These are phyloP conservation scores for Leptinotarsa undecemlineata DNA, from an alignment of 1,140 invertebrate species.

Conservation along the genomic window DNA sequence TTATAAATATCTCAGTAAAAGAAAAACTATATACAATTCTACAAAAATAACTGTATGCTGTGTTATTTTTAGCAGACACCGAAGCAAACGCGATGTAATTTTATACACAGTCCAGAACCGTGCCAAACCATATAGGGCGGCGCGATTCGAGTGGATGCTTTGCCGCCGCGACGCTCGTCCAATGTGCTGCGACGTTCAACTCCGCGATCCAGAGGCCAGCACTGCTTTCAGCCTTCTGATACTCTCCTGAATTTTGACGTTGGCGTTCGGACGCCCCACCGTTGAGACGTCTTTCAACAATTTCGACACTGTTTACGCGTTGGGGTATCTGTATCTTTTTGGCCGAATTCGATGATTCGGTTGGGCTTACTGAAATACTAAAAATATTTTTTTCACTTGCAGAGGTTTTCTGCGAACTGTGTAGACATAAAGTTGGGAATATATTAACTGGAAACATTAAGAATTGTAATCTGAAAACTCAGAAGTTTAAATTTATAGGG, in stretches of 20 bases:
- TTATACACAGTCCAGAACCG: constrained; percentile 53
- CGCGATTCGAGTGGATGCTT: constrained; percentile 43
- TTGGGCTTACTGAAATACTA: neutral
- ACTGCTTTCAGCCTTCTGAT: constrained; percentile 7
- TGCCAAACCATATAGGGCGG: constrained; percentile 57
- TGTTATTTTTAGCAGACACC: constrained; percentile 54
- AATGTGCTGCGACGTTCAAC: constrained; percentile 14
- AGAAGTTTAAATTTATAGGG: no score
- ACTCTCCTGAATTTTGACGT: constrained; percentile 5
- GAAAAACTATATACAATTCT: constrained; percentile 52
- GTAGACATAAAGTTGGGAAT: no score
- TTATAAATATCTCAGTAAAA: constrained; percentile 44
- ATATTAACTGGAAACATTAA: no score
- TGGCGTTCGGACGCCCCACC: neutral
- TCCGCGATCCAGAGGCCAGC: constrained; percentile 10
- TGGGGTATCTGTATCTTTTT: constrained; percentile 8
- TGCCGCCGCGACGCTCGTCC: constrained; percentile 34
- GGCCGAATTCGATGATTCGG: neutral
- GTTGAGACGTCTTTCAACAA: neutral
- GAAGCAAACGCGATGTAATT: constrained; percentile 56
- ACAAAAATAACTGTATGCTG: constrained; percentile 53
- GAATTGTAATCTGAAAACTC: no score
- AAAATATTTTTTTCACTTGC: neutral
- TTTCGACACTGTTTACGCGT: constrained; percentile 5
- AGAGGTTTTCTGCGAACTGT: no score